These are phyloP conservation scores for Amphipyra tragopoginis DNA, from an alignment of 2,888 invertebrate species.

Conservation along the genomic window DNA sequence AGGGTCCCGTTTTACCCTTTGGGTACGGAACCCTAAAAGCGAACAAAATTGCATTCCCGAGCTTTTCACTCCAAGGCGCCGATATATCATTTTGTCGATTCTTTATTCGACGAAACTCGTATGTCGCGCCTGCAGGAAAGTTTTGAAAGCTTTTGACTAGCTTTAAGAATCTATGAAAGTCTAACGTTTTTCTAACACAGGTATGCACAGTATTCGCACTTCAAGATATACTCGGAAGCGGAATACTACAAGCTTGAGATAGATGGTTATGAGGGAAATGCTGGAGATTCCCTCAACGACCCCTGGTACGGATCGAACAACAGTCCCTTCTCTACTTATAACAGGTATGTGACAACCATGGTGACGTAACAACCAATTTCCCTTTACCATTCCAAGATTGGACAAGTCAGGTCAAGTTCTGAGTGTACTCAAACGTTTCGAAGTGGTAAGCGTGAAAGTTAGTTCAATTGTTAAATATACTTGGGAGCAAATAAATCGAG, in stretches of 20 bases:
- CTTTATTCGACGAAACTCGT: no score
- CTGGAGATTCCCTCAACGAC: slow-evolving; percentile 97
- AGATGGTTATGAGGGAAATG: slow-evolving; percentile 97
- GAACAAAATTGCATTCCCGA: no score
- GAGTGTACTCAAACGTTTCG: no score
- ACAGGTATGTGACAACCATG: slow-evolving; percentile 90
- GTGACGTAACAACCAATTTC: not conserved
- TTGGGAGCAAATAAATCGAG: no score
- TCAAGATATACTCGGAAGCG: slow-evolving; percentile 97
- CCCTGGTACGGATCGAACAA: slow-evolving; percentile 98
- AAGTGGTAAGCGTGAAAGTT: no score
- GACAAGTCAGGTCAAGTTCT: no score
- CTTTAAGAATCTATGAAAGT: not conserved
- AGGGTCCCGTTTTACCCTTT: no score
- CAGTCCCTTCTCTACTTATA: slow-evolving; percentile 97
- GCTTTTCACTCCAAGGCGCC: no score
- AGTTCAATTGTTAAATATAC: no score
- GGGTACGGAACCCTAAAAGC: no score
- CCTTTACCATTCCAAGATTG: not conserved
- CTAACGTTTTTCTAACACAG: slow-evolving; percentile 78
- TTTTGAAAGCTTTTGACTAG: not conserved
- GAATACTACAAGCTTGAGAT: slow-evolving; percentile 98
- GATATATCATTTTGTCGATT: no score
- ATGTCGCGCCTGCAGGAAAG: no score
- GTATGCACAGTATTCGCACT: slow-evolving; percentile 97